phyloP scores from a whole-genome alignment of 1,140 invertebrate species.

The Tetramorium parvispinum region DNA sequence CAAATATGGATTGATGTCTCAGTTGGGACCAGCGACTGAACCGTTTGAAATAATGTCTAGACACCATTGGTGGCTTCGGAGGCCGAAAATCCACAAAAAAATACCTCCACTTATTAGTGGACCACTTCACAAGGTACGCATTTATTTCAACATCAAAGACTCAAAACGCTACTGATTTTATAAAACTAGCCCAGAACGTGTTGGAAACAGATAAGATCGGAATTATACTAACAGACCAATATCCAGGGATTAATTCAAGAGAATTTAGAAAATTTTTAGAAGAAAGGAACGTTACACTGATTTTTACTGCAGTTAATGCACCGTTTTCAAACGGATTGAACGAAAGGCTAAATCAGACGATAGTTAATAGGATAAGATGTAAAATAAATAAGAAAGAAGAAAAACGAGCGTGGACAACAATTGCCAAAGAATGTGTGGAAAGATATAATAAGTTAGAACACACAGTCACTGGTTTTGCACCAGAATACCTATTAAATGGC shows the following conservation, averaged over 20 bases:
- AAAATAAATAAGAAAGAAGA: no score
- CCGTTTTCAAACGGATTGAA: no score
- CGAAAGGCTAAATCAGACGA: no score
- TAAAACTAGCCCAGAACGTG: not conserved
- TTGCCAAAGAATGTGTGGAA: not conserved
- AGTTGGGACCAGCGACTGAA: no score
- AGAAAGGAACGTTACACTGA: not conserved
- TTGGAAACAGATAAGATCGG: not conserved
- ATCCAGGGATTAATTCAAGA: not conserved
- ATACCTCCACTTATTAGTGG: no score
- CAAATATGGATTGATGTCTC: no score
- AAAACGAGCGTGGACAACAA: not conserved
- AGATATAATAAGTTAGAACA: not conserved
- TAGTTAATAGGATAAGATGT: no score
- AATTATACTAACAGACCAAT: not conserved
- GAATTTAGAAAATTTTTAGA: not conserved
- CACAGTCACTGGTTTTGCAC: not conserved
- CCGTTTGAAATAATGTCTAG: no score
- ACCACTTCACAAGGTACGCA: no score
- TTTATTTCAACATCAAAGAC: not conserved
- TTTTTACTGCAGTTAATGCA: no score
- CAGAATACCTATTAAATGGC: not conserved
- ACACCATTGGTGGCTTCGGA: no score
- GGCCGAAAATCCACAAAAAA: no score
- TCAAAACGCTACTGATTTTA: not conserved